Conservation (phyloP, 2,113 vertebrate genomes). For the Equus quagga region DNA sequence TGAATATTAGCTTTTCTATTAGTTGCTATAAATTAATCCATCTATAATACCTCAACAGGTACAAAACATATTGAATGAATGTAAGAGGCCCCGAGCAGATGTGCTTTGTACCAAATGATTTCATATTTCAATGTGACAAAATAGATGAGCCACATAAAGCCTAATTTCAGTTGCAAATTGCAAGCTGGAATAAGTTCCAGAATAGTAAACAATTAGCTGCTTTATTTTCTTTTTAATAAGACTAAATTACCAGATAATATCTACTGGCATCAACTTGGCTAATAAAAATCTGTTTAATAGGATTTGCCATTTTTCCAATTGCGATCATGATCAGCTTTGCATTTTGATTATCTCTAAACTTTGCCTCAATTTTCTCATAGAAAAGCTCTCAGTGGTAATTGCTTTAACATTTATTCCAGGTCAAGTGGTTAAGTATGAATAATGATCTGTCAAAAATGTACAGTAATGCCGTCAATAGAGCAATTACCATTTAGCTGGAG, state of each 20-base stretch:
- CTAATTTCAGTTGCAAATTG: slow-evolving; percentile 91
- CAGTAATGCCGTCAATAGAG: slow-evolving; percentile 94
- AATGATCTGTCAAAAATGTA: slow-evolving; percentile 95
- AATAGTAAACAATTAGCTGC: slow-evolving; percentile 93
- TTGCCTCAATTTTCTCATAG: slow-evolving; percentile 92
- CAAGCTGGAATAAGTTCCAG: slow-evolving; percentile 90
- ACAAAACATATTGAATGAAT: slow-evolving; percentile 75
- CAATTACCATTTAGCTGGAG: slow-evolving; percentile 94
- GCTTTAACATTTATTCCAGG: slow-evolving; percentile 96
- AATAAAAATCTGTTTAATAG: slow-evolving; percentile 94
- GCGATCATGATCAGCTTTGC: slow-evolving; percentile 91
- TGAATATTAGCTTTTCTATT: slow-evolving; percentile 56
- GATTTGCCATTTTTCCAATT: slow-evolving; percentile 93
- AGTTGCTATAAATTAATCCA: slow-evolving; percentile 65
- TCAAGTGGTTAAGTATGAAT: slow-evolving; percentile 96
- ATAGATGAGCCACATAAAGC: slow-evolving; percentile 91
- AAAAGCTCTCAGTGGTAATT: slow-evolving; percentile 94
- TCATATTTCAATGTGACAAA: slow-evolving; percentile 93
- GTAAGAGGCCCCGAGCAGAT: slow-evolving; percentile 86
- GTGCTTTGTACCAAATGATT: slow-evolving; percentile 87
- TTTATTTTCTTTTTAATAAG: slow-evolving; percentile 94
- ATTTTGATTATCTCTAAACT: slow-evolving; percentile 94
- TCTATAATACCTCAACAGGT: slow-evolving; percentile 82
- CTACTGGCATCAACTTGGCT: slow-evolving; percentile 91
- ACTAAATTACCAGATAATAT: slow-evolving; percentile 93